These are phyloP conservation scores for Formica exsecta DNA, from an alignment of 1,140 invertebrate genomes.

Conservation along the genomic window DNA sequence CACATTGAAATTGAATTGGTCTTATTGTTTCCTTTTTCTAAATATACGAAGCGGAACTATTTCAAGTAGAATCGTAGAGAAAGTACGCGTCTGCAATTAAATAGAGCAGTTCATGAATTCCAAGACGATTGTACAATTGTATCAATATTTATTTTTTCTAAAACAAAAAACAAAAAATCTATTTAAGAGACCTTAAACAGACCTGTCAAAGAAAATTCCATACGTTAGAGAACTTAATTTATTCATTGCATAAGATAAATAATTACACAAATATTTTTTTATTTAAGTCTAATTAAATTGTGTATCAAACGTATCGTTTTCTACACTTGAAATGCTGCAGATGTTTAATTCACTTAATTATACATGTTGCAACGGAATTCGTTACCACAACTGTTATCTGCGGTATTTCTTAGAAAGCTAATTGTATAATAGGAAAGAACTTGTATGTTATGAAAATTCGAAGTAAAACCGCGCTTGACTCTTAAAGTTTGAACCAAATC, in stretches of 20 bases:
- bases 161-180: background rate
- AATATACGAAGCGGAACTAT: background rate
- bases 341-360: conserved; percentile 8
- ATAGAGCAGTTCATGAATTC: conserved; percentile 30
- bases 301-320: background rate
- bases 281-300: conserved; percentile 7
- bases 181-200: background rate
- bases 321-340: background rate
- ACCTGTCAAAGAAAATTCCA: background rate
- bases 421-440: conserved; percentile 15
- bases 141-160: conserved; percentile 18
- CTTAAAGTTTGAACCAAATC: background rate
- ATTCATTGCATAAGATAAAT: background rate
- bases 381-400: conserved; percentile 19
- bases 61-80: conserved; percentile 6
- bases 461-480: background rate
- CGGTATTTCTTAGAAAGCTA: conserved; percentile 33
- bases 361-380: background rate
- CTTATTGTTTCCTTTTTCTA: background rate
- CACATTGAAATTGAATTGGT: background rate
- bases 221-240: background rate
- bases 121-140: conserved; percentile 15
- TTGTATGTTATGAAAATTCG: background rate
- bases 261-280: background rate
- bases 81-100: conserved; percentile 31